These are phyloP conservation scores for Leptopilina clavipes DNA, from an alignment of 1,140 invertebrate species.

Conservation along the genomic window DNA sequence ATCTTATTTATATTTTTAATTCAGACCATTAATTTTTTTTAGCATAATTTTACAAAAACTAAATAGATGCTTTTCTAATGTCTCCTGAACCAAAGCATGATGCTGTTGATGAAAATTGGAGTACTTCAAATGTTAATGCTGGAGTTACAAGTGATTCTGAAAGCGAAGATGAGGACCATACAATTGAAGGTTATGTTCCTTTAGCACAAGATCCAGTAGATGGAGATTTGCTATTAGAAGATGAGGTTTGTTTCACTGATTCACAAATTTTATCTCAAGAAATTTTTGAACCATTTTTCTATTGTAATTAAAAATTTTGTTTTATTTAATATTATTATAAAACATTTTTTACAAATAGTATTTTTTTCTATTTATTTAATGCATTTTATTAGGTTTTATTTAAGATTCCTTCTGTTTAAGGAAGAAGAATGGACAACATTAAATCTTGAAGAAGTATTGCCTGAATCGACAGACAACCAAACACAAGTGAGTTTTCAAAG, in stretches of 20 bases:
- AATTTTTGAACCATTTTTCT: too few species aligned
- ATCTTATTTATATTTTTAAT: too few species aligned
- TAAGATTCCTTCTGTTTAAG: constrained; percentile 49
- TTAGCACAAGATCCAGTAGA: constrained; percentile 66
- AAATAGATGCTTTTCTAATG: constrained; percentile 53
- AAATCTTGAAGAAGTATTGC: constrained; percentile 26
- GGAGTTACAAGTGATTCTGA: constrained; percentile 61
- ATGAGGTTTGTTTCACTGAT: constrained; percentile 54
- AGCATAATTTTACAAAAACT: not conserved
- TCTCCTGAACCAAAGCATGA: constrained; percentile 70
- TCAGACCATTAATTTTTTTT: too few species aligned
- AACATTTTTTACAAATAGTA: not conserved
- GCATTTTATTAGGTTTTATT: not conserved
- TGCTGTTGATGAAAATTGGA: constrained; percentile 64
- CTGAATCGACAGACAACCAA: constrained; percentile 6
- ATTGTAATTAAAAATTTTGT: too few species aligned
- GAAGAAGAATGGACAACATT: constrained; percentile 64
- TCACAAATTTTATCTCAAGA: too few species aligned
- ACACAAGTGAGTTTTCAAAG: constrained; percentile 7
- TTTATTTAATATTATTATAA: too few species aligned
- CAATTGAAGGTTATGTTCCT: constrained; percentile 64
- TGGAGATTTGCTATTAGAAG: constrained; percentile 59
- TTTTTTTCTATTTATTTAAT: constrained; percentile 35
- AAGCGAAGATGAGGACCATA: constrained; percentile 68
- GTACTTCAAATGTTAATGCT: constrained; percentile 54